Conservation (phyloP, 2,888 invertebrate genomes). For the Stenotaenia linearis region DNA sequence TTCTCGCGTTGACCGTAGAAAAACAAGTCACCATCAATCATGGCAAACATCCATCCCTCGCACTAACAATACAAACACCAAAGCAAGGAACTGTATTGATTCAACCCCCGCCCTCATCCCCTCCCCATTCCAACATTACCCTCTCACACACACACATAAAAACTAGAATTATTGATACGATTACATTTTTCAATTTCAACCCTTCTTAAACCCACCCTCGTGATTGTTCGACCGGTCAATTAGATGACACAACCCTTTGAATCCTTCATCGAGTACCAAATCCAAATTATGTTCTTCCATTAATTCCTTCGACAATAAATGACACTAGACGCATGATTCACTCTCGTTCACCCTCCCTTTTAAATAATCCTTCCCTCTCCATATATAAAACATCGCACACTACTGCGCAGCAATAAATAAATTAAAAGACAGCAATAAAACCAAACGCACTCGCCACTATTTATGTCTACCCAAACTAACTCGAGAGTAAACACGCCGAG, state of each 20-base stretch:
- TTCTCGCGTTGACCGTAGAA: constrained; percentile 2
- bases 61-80: constrained; percentile 21
- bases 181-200: not conserved
- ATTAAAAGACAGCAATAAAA: constrained; percentile 21
- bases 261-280: not conserved
- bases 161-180: not conserved
- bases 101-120: not conserved
- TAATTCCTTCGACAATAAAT: not conserved
- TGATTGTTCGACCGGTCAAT: constrained; percentile 18
- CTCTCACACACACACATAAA: not conserved
- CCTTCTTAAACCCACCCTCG: not conserved
- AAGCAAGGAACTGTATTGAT: constrained; percentile 1
- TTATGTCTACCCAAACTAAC: constrained; percentile 2
- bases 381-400: constrained; percentile 12
- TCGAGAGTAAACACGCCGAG: not conserved
- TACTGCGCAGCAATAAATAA: not conserved
- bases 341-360: not conserved
- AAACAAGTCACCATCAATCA: constrained; percentile 26
- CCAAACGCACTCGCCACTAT: constrained; percentile 2
- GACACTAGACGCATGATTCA: constrained; percentile 8
- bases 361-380: constrained; percentile 14
- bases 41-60: constrained; percentile 17
- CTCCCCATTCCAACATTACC: not conserved
- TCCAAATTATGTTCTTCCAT: constrained; percentile 16
- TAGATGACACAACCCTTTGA: constrained; percentile 26